A percentile compares a stretch with the other conserved stretches of the same genome.
Conservation (phyloP, 2,888 invertebrate genomes). For the Tenthredo mesomela region DNA sequence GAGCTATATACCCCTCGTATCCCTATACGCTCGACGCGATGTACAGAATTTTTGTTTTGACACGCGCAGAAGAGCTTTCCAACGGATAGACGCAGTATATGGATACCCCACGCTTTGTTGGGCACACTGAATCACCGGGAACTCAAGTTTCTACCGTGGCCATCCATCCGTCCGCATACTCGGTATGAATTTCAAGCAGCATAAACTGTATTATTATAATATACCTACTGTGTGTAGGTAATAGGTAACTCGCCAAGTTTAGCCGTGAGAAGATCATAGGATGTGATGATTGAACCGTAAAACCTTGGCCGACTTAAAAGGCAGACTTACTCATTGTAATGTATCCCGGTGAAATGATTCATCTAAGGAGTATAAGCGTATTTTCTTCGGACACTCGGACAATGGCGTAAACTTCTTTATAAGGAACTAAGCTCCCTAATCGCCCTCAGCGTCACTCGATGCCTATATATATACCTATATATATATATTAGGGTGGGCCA, state of each 20-base stretch:
- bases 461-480: no score
- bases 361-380: constrained; percentile 65
- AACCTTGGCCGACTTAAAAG: constrained; percentile 67
- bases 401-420: constrained; percentile 55
- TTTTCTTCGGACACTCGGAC: constrained; percentile 58
- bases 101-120: constrained; percentile 73
- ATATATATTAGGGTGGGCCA: no score
- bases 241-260: constrained; percentile 5
- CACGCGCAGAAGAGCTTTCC: constrained; percentile 72
- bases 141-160: constrained; percentile 47
- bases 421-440: constrained; percentile 43
- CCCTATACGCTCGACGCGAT: not conserved
- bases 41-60: constrained; percentile 73
- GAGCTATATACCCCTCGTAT: constrained; percentile 45
- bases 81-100: constrained; percentile 58
- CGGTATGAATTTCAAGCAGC: constrained; percentile 59
- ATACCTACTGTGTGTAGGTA: not conserved
- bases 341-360: not conserved
- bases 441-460: not conserved
- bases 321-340: constrained; percentile 45
- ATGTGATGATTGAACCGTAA: constrained; percentile 70
- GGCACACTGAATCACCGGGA: constrained; percentile 69
- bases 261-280: constrained; percentile 74
- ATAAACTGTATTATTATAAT: constrained; percentile 11
- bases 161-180: constrained; percentile 43